Evolutionary conservation across 2,888 invertebrate genomes (phyloP).

Genomic region (Hyalella azteca): DNA sequence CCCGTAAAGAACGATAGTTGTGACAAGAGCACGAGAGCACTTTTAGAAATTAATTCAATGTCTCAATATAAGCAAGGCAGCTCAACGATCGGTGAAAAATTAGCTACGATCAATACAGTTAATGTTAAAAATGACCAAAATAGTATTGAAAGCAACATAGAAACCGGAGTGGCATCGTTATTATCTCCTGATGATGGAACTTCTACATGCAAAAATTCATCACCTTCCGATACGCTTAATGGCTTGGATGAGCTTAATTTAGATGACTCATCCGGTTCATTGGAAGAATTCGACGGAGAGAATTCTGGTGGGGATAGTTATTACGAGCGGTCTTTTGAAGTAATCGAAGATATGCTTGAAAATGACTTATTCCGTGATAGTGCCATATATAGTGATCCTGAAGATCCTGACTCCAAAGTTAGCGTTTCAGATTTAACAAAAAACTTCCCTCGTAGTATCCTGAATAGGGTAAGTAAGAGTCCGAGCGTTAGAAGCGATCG

Average conservation of each 20-base stretch:
- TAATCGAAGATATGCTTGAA: constrained; percentile 74
- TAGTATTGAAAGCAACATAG: constrained; percentile 45
- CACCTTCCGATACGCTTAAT: constrained; percentile 63
- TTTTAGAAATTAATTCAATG: constrained; percentile 56
- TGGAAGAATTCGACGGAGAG: constrained; percentile 60
- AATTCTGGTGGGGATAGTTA: constrained; percentile 70
- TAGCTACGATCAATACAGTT: constrained; percentile 68
- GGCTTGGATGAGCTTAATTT: constrained; percentile 62
- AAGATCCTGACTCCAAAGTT: constrained; percentile 64
- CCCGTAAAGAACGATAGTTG: constrained; percentile 39
- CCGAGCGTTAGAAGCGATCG: constrained; percentile 38
- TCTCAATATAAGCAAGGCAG: constrained; percentile 72
- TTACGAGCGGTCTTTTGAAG: constrained; percentile 78
- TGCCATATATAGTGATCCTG: constrained; percentile 81
- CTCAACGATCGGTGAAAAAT: constrained; percentile 81
- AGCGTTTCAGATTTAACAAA: constrained; percentile 6
- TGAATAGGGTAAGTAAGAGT: constrained; percentile 30
- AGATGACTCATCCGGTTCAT: constrained; percentile 36
- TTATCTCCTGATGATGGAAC: constrained; percentile 65
- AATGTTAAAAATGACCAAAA: constrained; percentile 83
- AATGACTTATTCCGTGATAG: constrained; percentile 79
- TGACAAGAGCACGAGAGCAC: constrained; percentile 48
- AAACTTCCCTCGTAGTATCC: constrained; percentile 7
- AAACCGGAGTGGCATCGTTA: constrained; percentile 62
- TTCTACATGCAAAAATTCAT: constrained; percentile 61